These are phyloP conservation scores for Calephelis nemesis DNA, from an alignment of 1,140 invertebrate genomes.

Conservation along the genomic window DNA sequence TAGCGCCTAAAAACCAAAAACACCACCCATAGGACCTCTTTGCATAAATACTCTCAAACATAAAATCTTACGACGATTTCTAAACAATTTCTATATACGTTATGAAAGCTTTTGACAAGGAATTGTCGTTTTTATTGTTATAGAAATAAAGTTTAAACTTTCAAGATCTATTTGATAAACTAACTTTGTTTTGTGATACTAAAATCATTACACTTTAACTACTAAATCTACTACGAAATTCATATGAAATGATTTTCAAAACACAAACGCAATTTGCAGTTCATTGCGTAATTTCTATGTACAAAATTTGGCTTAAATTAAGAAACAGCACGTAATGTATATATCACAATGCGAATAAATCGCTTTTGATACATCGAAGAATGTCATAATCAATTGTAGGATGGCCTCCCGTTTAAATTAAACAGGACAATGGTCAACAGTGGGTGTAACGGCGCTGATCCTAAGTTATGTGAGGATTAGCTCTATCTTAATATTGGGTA, in stretches of 20 bases:
- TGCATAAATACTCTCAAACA: slow-evolving; percentile 66
- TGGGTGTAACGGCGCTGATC: slow-evolving; percentile 58
- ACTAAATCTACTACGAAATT: slow-evolving; percentile 27
- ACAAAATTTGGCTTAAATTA: slow-evolving; percentile 8
- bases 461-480: slow-evolving; percentile 77
- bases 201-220: slow-evolving; percentile 65
- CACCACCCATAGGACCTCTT: slow-evolving; percentile 64
- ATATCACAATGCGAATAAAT: background rate
- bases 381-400: slow-evolving; percentile 45
- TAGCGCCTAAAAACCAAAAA: slow-evolving; percentile 67
- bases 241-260: background rate
- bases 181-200: slow-evolving; percentile 48
- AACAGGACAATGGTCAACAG: slow-evolving; percentile 76
- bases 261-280: background rate
- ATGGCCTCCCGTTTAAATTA: slow-evolving; percentile 69
- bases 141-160: slow-evolving; percentile 21
- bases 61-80: slow-evolving; percentile 73
- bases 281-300: slow-evolving; percentile 26
- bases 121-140: slow-evolving; percentile 30
- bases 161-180: slow-evolving; percentile 20
- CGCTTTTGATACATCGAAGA: slow-evolving; percentile 7
- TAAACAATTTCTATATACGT: slow-evolving; percentile 37
- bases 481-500: slow-evolving; percentile 71
- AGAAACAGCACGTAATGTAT: slow-evolving; percentile 33
- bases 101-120: background rate